A percentile compares a stretch with the other conserved stretches of the same genome.
phyloP scores from a whole-genome alignment of 1,140 invertebrate species.

The Nephotettix cincticeps region DNA sequence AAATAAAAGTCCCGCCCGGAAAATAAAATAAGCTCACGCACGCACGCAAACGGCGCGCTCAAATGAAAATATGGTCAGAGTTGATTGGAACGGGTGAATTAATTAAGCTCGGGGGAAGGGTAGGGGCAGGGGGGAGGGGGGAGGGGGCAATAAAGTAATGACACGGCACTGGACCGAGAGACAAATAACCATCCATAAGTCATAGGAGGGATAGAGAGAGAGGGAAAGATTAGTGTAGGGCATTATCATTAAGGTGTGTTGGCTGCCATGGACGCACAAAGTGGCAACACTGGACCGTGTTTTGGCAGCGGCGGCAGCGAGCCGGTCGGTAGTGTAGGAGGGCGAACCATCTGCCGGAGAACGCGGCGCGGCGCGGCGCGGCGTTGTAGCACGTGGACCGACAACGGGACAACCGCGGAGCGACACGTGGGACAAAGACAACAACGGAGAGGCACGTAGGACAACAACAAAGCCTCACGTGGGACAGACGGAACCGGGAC shows the following conservation, averaged over 20 bases:
- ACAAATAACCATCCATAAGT: slow-evolving; percentile 23
- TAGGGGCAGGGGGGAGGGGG: not conserved
- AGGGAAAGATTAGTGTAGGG: slow-evolving; percentile 23
- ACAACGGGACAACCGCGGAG: not conserved
- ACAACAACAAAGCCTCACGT: not conserved
- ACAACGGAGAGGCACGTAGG: not conserved
- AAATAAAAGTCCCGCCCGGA: not conserved
- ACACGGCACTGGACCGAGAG: slow-evolving; percentile 8
- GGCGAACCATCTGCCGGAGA: not conserved
- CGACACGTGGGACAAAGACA: not conserved
- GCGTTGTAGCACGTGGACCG: no score
- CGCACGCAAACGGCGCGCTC: slow-evolving; percentile 4
- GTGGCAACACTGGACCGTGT: slow-evolving; percentile 15
- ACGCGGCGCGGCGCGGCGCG: not conserved
- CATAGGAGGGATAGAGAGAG: slow-evolving; percentile 20
- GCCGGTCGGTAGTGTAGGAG: no score
- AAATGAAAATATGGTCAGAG: slow-evolving; percentile 21
- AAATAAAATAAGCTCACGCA: not conserved
- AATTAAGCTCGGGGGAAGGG: not conserved
- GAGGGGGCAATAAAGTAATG: slow-evolving; percentile 24
- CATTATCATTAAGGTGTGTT: slow-evolving; percentile 27
- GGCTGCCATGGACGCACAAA: slow-evolving; percentile 17
- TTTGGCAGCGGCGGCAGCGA: slow-evolving; percentile 5
- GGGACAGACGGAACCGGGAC: not conserved
- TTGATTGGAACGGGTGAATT: slow-evolving; percentile 24